A percentile compares a stretch with the other conserved stretches of the same genome.
Conservation (phyloP, 53 echinoderm and acorn worm species). For the Astropecten irregularis region DNA sequence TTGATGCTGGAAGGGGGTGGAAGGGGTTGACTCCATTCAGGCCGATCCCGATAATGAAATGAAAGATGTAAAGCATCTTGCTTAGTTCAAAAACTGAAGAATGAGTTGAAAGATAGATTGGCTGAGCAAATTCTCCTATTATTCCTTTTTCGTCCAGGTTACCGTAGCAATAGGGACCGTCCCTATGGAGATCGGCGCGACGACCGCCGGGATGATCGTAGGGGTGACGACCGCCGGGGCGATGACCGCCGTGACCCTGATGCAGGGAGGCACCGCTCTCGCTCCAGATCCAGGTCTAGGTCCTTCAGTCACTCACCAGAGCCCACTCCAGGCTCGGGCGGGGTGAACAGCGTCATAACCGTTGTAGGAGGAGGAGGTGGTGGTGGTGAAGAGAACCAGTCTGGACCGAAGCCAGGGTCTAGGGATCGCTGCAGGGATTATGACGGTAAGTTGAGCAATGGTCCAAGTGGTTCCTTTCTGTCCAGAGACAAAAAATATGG, state of each 20-base stretch:
- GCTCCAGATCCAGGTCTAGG: constrained; percentile 34
- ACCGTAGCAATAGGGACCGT: constrained; percentile 41
- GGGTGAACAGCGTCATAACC: constrained; percentile 74
- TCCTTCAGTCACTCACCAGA: constrained; percentile 20
- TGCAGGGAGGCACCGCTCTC: constrained; percentile 19
- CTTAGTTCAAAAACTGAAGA: too few relatives aligned
- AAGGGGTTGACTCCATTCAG: too few relatives aligned
- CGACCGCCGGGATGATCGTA: constrained; percentile 29
- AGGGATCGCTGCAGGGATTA: constrained; percentile 85
- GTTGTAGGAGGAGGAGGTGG: constrained; percentile 56
- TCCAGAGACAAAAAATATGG: too few relatives aligned
- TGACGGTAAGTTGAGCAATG: constrained; percentile 78
- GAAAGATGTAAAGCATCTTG: too few relatives aligned
- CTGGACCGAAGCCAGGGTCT: background rate
- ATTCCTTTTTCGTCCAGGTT: background rate
- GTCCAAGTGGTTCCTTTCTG: too few relatives aligned
- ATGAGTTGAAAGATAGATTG: too few relatives aligned
- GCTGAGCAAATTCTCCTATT: too few relatives aligned
- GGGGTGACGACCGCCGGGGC: constrained; percentile 20
- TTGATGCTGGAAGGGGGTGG: too few relatives aligned
- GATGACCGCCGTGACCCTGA: constrained; percentile 45
- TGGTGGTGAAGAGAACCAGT: constrained; percentile 34
- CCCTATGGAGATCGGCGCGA: constrained; percentile 23
- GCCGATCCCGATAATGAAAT: too few relatives aligned
- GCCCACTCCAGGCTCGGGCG: background rate